Percentiles rank a stretch among this genome's conserved stretches.
phyloP scores from a whole-genome alignment of 2,888 invertebrate genomes.

The Congeria kusceri region DNA sequence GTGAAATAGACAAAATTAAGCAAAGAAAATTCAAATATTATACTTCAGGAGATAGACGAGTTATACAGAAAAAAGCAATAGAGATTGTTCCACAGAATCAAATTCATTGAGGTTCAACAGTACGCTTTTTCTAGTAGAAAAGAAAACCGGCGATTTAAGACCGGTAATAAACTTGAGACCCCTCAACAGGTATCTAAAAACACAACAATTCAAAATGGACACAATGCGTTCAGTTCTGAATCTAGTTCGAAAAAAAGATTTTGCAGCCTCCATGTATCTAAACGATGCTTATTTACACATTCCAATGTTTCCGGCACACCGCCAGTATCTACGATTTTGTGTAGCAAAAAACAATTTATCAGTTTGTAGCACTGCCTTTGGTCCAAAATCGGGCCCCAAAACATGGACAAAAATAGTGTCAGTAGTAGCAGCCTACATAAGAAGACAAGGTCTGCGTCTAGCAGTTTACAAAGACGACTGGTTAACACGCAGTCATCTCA shows the following conservation, averaged over 20 bases:
- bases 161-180: constrained; percentile 55
- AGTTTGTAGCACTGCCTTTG: constrained; percentile 28
- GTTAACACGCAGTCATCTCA: constrained; percentile 26
- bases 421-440: constrained; percentile 40
- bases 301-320: no score
- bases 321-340: constrained; percentile 5
- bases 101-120: constrained; percentile 44
- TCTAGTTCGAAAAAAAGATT: constrained; percentile 18
- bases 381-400: constrained; percentile 27
- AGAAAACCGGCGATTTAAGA: constrained; percentile 40
- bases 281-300: constrained; percentile 47
- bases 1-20: constrained; percentile 16
- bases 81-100: constrained; percentile 19
- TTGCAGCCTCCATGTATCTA: constrained; percentile 22
- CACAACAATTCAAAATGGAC: constrained; percentile 59
- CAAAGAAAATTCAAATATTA: constrained; percentile 16
- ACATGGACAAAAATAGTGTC: constrained; percentile 47
- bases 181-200: constrained; percentile 46
- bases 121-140: constrained; percentile 44
- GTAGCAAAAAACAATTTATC: constrained; percentile 14
- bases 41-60: constrained; percentile 43
- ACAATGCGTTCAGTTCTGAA: constrained; percentile 37
- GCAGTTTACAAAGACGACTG: constrained; percentile 59
- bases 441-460: constrained; percentile 34
- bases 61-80: constrained; percentile 40